Percentiles rank a stretch among this genome's conserved stretches.
Conservation (phyloP, 1,140 invertebrate species). For the Lordiphosa collinella region DNA sequence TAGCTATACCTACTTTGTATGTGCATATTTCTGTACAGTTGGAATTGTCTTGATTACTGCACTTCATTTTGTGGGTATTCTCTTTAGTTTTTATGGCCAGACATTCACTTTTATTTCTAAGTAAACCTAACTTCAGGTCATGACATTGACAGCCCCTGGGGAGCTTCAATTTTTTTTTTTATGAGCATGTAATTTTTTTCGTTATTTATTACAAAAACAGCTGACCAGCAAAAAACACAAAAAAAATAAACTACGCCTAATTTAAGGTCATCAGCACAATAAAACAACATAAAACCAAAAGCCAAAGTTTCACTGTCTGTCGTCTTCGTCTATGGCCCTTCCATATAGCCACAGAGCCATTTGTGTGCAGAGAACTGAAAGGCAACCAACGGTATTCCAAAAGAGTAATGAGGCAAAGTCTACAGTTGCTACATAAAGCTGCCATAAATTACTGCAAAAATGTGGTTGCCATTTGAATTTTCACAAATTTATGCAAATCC, state of each 20-base stretch:
- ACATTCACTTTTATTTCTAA: conserved; percentile 26
- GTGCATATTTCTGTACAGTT: conserved; percentile 17
- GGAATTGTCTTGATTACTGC: not conserved
- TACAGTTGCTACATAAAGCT: conserved; percentile 11
- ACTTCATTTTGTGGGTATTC: not conserved
- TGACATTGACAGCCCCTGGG: conserved; percentile 37
- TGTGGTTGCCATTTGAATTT: conserved; percentile 14
- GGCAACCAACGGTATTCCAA: conserved; percentile 61
- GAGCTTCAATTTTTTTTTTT: conserved; percentile 23
- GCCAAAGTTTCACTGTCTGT: conserved; percentile 48
- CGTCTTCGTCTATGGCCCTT: conserved; percentile 38
- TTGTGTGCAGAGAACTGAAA: conserved; percentile 62
- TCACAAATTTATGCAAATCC: conserved; percentile 39
- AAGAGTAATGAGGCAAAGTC: conserved; percentile 38
- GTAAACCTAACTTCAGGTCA: conserved; percentile 46
- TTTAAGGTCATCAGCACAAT: conserved; percentile 77
- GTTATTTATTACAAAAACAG: conserved; percentile 63
- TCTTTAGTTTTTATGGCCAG: too few species aligned
- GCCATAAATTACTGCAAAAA: not conserved
- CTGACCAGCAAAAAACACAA: conserved; percentile 41
- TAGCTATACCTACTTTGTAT: too few species aligned
- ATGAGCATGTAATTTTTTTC: conserved; percentile 48
- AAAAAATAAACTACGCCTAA: conserved; percentile 67
- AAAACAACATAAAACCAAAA: conserved; percentile 51
- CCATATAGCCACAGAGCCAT: conserved; percentile 36